phyloP scores from a whole-genome alignment of 2,797 vertebrate species.

The Podarcis siculus region DNA sequence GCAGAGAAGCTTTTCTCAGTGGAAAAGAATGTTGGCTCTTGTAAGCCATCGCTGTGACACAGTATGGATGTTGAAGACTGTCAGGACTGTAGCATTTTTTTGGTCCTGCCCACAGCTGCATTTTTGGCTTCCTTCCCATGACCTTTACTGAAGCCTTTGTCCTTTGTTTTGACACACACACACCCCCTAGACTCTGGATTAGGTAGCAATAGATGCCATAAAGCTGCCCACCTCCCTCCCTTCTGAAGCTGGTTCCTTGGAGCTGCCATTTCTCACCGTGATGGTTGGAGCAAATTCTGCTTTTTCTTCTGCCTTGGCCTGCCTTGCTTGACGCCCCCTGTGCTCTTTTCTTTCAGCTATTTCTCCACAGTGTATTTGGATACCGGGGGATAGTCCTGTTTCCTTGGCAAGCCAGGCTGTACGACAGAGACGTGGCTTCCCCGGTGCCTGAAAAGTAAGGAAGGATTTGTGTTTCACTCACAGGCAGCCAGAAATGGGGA shows the following conservation, averaged over 20 bases:
- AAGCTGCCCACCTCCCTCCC: not conserved
- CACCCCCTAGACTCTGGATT: too few species aligned
- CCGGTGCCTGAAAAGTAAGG: conserved; percentile 89
- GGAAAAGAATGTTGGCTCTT: not conserved
- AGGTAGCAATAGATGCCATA: not conserved
- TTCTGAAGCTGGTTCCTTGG: not conserved
- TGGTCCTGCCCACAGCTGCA: not conserved
- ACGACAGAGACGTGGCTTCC: conserved; percentile 93
- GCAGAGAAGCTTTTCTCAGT: not conserved
- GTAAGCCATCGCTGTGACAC: too few species aligned
- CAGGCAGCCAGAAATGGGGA: not conserved
- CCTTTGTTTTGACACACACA: not conserved
- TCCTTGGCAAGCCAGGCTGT: conserved; percentile 96
- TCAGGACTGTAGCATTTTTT: too few species aligned
- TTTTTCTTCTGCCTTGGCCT: not conserved
- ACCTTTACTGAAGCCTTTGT: not conserved
- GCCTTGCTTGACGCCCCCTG: too few species aligned
- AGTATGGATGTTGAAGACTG: not conserved
- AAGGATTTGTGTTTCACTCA: conserved; percentile 44
- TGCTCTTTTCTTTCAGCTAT: conserved; percentile 82
- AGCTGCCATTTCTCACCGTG: not conserved
- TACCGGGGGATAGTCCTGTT: conserved; percentile 97
- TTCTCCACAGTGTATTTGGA: conserved; percentile 97
- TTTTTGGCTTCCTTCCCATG: not conserved
- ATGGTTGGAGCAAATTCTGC: too few species aligned